Percentiles rank a stretch among this genome's conserved stretches.
phyloP scores from a whole-genome alignment of 2,113 vertebrate genomes.

The Oryzias curvinotus region DNA sequence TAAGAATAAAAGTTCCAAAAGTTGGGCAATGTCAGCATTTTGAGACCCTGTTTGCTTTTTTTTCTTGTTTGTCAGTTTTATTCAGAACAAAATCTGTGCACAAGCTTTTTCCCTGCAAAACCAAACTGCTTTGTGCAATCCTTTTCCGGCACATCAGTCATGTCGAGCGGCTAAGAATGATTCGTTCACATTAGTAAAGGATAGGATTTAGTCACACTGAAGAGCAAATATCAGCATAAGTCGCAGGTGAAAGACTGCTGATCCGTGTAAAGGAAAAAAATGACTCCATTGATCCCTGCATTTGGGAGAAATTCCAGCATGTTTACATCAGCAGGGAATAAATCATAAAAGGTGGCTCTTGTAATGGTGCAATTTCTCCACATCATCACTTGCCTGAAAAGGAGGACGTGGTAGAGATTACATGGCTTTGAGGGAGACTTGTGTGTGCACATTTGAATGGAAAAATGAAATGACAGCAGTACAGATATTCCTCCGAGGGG shows the following conservation, averaged over 20 bases:
- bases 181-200: no score
- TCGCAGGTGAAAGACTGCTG: slow-evolving; percentile 6
- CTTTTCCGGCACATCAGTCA: no score
- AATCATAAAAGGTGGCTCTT: slow-evolving; percentile 37
- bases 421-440: slow-evolving; percentile 32
- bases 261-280: slow-evolving; percentile 17
- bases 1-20: no score
- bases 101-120: no score
- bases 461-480: slow-evolving; percentile 9
- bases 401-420: slow-evolving; percentile 25
- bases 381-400: slow-evolving; percentile 12
- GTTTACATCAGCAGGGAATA: slow-evolving; percentile 35
- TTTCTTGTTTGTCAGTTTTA: no score
- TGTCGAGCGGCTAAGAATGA: no score
- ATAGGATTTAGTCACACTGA: no score
- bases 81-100: no score
- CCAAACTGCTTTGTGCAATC: no score
- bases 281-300: slow-evolving; percentile 1
- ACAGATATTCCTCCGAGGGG: slow-evolving; percentile 2
- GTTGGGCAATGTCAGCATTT: no score
- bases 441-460: slow-evolving; percentile 6
- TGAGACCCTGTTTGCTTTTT: no score
- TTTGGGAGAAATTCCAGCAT: slow-evolving; percentile 2
- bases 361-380: slow-evolving; percentile 20
- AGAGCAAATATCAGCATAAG: slow-evolving; percentile 1